Conservation (phyloP, 1,140 invertebrate genomes). For the Eumaeus atala region DNA sequence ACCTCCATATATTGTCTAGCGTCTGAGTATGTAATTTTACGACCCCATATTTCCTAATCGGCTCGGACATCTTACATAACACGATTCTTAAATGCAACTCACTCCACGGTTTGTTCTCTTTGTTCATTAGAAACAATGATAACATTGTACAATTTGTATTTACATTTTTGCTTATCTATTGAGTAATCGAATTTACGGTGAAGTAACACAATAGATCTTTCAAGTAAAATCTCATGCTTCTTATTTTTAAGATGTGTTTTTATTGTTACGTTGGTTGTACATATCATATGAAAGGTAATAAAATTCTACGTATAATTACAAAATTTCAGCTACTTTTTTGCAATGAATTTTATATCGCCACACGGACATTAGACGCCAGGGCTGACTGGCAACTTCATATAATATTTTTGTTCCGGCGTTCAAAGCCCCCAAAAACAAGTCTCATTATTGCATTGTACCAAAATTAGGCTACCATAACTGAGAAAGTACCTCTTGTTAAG, state of each 20-base stretch:
- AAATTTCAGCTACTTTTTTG: no score
- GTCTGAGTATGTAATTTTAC: conserved; percentile 1
- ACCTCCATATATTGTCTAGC: neutral
- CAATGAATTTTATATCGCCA: no score
- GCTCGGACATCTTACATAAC: conserved; percentile 23
- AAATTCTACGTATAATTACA: no score
- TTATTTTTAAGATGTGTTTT: conserved; percentile 3
- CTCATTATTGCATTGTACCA: no score
- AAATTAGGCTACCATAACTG: no score
- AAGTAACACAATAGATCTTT: conserved; percentile 24
- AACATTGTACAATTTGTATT: conserved; percentile 38
- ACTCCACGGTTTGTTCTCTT: conserved; percentile 34
- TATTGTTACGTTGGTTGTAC: no score
- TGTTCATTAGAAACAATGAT: conserved; percentile 51
- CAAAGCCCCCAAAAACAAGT: no score
- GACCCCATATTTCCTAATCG: conserved; percentile 21
- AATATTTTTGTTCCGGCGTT: no score
- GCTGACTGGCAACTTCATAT: no score
- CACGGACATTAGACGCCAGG: no score
- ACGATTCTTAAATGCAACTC: conserved; percentile 25
- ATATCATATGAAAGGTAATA: no score
- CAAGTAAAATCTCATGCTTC: conserved; percentile 8
- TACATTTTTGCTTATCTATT: conserved; percentile 50
- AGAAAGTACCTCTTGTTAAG: no score
- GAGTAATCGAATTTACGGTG: conserved; percentile 42